Base-by-base conservation (phyloP, 2,113 vertebrate genomes). In the Corydoras sp. region DNA sequence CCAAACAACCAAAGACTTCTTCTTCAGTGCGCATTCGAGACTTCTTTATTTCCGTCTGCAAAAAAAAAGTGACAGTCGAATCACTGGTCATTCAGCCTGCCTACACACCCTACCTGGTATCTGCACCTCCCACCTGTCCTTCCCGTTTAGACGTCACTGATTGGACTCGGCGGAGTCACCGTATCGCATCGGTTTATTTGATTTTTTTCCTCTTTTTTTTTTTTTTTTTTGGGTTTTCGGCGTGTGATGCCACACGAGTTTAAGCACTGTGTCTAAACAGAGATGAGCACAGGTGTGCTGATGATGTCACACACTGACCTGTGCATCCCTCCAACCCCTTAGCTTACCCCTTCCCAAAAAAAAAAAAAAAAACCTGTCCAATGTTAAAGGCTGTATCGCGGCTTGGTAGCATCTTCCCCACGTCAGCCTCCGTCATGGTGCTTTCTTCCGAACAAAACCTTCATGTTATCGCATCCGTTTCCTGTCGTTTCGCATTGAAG, bases 1-100 rank as follows among this genome's bases (percentile, higher is more conserved):
- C 93, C 97, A 88, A 95, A 97, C 93, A 94, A 98, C 95, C 95
- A 98, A 99, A 98, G 95, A 98, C 94, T 68, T 51, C 35, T 69
- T 60, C 68, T 91, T 93, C 93, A 88, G 93, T 90, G 90, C 94
- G 90, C 92, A 92, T 93, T 91, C 83, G 85, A 90, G 88, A 93
- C 90, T 93, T 93, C 91, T 91, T 95, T 81, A 87, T 90, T 91
- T 92, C 85, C 89, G 89, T 89, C 86, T 89, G 89, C 91, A 92
- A 91, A 82, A 73, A 82, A 73, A 81, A 85, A 79, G 79, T 84
- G 76, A 81, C 79, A 69, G 77, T 77, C 65, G 81, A 24, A 67
- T 89, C 87, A 84, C 86, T 88, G 90, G 88, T 91, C 86, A 91
- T 83, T 85, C 89, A 88, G 90, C 89, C 92, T n/a, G 32, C 92